phyloP scores from a whole-genome alignment of 2,888 invertebrate species.

The Lasiommata megera region DNA sequence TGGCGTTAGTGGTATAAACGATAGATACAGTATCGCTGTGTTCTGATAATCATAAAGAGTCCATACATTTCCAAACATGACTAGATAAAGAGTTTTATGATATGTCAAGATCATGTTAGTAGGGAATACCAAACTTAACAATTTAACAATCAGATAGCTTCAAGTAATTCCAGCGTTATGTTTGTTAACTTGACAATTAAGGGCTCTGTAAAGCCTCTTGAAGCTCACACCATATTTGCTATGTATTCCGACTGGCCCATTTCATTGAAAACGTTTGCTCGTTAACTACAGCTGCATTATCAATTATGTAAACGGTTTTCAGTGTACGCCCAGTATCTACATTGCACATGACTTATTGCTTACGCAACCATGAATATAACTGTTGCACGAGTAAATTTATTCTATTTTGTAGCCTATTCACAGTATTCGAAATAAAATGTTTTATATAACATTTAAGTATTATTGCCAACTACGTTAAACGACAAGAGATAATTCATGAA shows the following conservation, averaged over 20 bases:
- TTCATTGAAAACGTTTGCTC: slow-evolving; percentile 1
- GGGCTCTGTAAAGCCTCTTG: not conserved
- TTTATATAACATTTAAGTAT: too few relatives aligned
- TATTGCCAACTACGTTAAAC: too few relatives aligned
- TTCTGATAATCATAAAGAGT: too few relatives aligned
- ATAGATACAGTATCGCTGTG: too few relatives aligned
- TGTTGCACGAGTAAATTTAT: not conserved
- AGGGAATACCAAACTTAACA: too few relatives aligned
- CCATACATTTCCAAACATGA: too few relatives aligned
- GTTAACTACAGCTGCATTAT: slow-evolving; percentile 15
- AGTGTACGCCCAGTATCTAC: slow-evolving; percentile 2
- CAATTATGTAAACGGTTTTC: slow-evolving; percentile 20
- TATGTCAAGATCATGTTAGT: too few relatives aligned
- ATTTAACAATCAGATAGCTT: too few relatives aligned
- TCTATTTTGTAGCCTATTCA: not conserved
- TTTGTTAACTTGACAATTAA: not conserved
- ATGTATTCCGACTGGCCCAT: not conserved
- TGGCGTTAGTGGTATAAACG: too few relatives aligned
- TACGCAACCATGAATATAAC: not conserved
- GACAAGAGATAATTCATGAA: too few relatives aligned
- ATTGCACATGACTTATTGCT: slow-evolving; percentile 3
- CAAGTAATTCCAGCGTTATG: not conserved
- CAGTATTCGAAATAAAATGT: too few relatives aligned
- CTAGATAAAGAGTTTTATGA: too few relatives aligned
- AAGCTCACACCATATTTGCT: not conserved